These are phyloP conservation scores for Glaucomys volans DNA, from an alignment of 2,113 vertebrate species.

Conservation along the genomic window DNA sequence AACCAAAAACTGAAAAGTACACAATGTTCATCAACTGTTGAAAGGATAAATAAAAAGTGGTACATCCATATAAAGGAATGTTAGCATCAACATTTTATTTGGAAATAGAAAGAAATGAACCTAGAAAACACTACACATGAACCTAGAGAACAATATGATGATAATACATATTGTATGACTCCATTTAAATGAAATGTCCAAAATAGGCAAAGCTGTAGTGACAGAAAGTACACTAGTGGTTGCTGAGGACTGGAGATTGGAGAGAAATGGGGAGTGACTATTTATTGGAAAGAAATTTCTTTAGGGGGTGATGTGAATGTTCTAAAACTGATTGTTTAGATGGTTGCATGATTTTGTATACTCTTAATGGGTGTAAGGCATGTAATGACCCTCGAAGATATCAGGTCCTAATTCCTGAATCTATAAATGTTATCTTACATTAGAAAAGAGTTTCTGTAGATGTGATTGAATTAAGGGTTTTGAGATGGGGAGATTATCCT, in stretches of 20 bases:
- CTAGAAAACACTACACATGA: background rate
- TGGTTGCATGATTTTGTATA: background rate
- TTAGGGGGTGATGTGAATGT: background rate
- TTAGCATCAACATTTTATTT: background rate
- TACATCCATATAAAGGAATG: background rate
- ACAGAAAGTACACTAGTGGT: background rate
- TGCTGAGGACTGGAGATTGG: background rate
- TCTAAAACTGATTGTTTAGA: background rate
- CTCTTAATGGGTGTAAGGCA: background rate
- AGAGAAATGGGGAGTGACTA: background rate
- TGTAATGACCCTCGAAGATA: background rate
- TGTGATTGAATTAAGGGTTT: background rate
- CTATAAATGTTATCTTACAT: background rate
- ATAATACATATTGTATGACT: background rate
- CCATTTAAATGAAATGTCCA: background rate
- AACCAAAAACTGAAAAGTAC: background rate
- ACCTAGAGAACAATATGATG: background rate
- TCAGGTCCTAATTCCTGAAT: background rate
- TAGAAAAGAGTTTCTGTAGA: background rate
- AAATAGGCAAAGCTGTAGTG: background rate
- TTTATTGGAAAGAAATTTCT: background rate
- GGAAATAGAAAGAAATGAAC: conserved; percentile 1
- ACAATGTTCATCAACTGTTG: background rate
- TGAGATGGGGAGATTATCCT: background rate
- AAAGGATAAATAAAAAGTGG: background rate